phyloP scores from a whole-genome alignment of 2,113 vertebrate genomes.

The Ammodytes marinus region DNA sequence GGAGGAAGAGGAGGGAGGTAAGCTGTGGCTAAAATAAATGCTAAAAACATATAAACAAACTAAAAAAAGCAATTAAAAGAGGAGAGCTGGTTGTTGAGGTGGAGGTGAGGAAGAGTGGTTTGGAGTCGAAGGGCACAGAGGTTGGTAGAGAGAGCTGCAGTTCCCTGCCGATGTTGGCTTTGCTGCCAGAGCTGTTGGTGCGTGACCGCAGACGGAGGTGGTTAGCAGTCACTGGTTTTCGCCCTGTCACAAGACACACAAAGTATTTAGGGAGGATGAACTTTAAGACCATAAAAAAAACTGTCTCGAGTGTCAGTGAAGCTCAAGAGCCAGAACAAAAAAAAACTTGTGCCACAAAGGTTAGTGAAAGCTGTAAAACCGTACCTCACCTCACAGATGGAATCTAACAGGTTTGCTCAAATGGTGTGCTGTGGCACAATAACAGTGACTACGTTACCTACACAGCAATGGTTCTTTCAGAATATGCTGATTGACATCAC shows the following conservation, averaged over 20 bases:
- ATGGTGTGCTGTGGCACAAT: background rate
- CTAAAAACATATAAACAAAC: background rate
- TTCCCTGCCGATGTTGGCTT: conserved; percentile 77
- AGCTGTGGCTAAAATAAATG: background rate
- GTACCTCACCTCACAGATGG: background rate
- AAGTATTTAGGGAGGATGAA: conserved; percentile 32
- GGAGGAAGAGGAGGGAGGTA: background rate
- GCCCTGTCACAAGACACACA: conserved; percentile 74
- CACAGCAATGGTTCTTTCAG: too few species aligned
- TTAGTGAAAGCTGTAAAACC: background rate
- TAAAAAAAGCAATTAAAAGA: background rate
- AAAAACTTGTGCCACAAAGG: conserved; percentile 15
- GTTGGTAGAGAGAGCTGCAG: conserved; percentile 58
- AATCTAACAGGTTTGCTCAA: background rate
- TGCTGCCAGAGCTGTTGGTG: conserved; percentile 43
- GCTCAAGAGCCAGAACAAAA: conserved; percentile 30
- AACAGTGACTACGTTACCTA: too few species aligned
- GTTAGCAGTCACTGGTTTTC: conserved; percentile 84
- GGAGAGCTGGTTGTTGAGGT: conserved; percentile 14
- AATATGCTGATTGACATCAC: too few species aligned
- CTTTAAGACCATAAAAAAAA: background rate
- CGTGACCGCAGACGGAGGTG: conserved; percentile 24
- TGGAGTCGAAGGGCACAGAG: conserved; percentile 34
- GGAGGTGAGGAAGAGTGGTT: conserved; percentile 40
- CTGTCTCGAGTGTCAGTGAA: conserved; percentile 1